These are phyloP conservation scores for Mythimna lalbum DNA, from an alignment of 2,888 invertebrate species.

Conservation along the genomic window DNA sequence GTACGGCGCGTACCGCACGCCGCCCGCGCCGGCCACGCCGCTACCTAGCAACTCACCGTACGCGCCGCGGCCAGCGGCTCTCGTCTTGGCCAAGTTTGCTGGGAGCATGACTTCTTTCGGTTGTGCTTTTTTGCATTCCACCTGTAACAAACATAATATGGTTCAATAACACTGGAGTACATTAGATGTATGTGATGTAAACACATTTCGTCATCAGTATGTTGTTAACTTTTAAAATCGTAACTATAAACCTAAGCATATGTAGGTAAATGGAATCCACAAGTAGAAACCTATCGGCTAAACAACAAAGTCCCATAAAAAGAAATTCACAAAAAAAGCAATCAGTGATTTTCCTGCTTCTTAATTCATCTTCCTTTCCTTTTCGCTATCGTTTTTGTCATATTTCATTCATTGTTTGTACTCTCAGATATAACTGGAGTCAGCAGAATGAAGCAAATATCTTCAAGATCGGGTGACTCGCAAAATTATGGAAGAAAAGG, in stretches of 20 bases:
- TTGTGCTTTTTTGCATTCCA: constrained; percentile 99
- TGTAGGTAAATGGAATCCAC: not conserved
- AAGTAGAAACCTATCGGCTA: not conserved
- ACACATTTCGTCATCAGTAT: not conserved
- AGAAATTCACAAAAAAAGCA: constrained; percentile 34
- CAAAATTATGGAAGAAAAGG: constrained; percentile 86
- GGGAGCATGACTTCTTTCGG: constrained; percentile 99
- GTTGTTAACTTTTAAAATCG: not conserved
- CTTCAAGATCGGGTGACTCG: constrained; percentile 80
- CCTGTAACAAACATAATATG: constrained; percentile 91
- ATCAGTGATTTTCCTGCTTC: constrained; percentile 33
- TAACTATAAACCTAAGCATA: not conserved
- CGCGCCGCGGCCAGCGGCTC: constrained; percentile 98
- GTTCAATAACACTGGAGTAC: not conserved
- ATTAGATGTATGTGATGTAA: not conserved
- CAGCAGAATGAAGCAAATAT: constrained; percentile 77
- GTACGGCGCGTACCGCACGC: constrained; percentile 92
- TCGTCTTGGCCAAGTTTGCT: constrained; percentile 98
- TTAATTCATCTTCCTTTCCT: constrained; percentile 59
- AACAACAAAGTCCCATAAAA: constrained; percentile 12
- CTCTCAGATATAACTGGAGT: constrained; percentile 73
- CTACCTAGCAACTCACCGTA: constrained; percentile 99
- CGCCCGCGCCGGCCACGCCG: constrained; percentile 91
- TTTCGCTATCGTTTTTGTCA: constrained; percentile 40
- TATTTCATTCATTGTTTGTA: constrained; percentile 63